These are phyloP conservation scores for Oophaga pumilio DNA, from an alignment of 2,113 vertebrate genomes.

Conservation along the genomic window DNA sequence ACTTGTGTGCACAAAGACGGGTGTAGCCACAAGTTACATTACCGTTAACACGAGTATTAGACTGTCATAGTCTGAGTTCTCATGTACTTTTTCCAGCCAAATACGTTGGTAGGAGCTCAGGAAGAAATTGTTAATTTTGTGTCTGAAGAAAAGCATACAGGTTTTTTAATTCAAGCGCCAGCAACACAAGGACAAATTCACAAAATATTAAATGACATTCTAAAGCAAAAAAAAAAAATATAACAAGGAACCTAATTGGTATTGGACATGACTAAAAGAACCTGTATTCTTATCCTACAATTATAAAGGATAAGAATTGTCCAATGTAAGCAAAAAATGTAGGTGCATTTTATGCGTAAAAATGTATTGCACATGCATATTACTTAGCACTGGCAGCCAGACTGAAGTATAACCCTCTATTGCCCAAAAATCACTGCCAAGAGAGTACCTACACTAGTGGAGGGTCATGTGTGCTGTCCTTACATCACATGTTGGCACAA, in stretches of 20 bases:
- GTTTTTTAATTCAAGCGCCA: conserved; percentile 88
- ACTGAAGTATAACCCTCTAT: not conserved
- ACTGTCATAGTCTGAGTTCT: conserved; percentile 94
- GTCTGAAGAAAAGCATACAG: conserved; percentile 92
- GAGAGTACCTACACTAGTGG: not conserved
- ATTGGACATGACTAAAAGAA: conserved; percentile 51
- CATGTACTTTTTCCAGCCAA: conserved; percentile 97
- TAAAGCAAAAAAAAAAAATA: conserved; percentile 59
- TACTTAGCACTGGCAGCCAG: not conserved
- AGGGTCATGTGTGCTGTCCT: no score
- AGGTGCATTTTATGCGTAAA: conserved; percentile 35
- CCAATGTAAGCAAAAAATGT: conserved; percentile 38
- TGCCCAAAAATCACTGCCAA: not conserved
- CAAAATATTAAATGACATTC: conserved; percentile 55
- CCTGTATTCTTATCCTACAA: conserved; percentile 46
- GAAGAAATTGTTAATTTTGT: conserved; percentile 99
- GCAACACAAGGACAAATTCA: conserved; percentile 71
- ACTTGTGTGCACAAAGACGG: conserved; percentile 72
- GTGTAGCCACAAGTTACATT: conserved; percentile 81
- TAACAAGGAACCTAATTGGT: conserved; percentile 50
- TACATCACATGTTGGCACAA: not conserved
- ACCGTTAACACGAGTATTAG: conserved; percentile 97
- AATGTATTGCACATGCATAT: conserved; percentile 53
- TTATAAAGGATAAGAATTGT: conserved; percentile 51
- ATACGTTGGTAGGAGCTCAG: conserved; percentile 93